Evolutionary conservation across 2,888 invertebrate genomes (phyloP), one percentile per base, ranked within the genome.

Genomic region (Pterostichus niger): DNA sequence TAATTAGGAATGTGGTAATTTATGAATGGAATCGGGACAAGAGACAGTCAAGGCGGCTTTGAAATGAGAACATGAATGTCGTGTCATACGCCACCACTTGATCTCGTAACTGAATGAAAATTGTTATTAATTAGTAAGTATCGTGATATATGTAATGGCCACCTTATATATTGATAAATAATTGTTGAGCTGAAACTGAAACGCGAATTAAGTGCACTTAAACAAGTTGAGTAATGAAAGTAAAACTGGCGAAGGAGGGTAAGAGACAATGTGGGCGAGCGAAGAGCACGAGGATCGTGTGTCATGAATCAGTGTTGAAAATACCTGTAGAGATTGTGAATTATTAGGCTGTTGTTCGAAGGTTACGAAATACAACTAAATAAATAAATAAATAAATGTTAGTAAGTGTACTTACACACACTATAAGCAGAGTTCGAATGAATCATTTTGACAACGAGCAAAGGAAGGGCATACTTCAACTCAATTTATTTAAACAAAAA

Each of bases 11-110:
- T 44, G 9, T 46, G 10, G 44, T 71, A 44, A 71, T 71, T 71
- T 71, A 44, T 44, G 68, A 71, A 40, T 71, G 68, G 68, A 71
- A 44, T 71, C 40, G 68, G 64, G 64, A 64, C 64, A 64, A 40
- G 64, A 64, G 64, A 64, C 64, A 64, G 31, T 64, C 33, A 64
- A 64, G 64, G 64, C 35, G 40, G 64, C 35, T 64, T 64, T 35
- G 64, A 35, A 64, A 35, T 33, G 64, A 64, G 64, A 10, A 64
- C 35, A 64, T 64, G 59, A 59, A 17, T 4, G 59, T 59, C 31
- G 40, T 64, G 24, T 24, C 24, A n/a, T n/a, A 31, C 64, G 9
- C 13, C 64, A 13, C 64, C 33, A 59, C 24, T 11, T 59, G 40
- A 2, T 40, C 40, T 40, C 40, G 40, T 40, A 52, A 52, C 52